Conservation (phyloP, 2,113 vertebrate genomes). For the Marcusenius ussheri region DNA sequence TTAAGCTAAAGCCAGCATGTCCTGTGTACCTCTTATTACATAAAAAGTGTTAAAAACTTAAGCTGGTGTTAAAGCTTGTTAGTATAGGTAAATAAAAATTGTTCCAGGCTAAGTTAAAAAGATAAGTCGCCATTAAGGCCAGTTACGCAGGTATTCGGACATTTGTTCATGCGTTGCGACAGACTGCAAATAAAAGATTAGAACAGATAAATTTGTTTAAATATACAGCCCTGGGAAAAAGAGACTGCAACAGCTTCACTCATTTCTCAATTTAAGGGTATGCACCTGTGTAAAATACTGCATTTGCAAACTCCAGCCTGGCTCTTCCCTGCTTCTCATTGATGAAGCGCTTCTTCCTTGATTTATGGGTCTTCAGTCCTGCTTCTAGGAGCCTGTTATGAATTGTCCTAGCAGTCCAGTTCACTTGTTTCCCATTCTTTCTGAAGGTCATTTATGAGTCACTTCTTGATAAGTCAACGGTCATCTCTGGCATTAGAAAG, state of each 20-base stretch:
- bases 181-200: not conserved
- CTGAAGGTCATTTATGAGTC: not conserved
- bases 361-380: not conserved
- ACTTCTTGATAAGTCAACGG: not conserved
- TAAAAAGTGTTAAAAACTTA: not conserved
- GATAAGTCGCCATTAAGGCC: not conserved
- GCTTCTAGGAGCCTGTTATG: not conserved
- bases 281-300: not conserved
- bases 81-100: not conserved
- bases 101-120: not conserved
- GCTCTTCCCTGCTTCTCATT: not conserved
- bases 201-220: not conserved
- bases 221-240: not conserved
- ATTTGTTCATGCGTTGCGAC: not conserved
- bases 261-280: not conserved
- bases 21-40: not conserved
- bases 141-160: not conserved
- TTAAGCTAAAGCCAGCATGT: not conserved
- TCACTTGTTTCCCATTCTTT: not conserved
- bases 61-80: not conserved
- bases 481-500: no score
- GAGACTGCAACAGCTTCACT: no score
- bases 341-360: not conserved
- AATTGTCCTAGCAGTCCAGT: not conserved
- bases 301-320: not conserved